Base-by-base conservation (phyloP, 2,888 invertebrate species). In the Sinodicranocentrus sp. region DNA sequence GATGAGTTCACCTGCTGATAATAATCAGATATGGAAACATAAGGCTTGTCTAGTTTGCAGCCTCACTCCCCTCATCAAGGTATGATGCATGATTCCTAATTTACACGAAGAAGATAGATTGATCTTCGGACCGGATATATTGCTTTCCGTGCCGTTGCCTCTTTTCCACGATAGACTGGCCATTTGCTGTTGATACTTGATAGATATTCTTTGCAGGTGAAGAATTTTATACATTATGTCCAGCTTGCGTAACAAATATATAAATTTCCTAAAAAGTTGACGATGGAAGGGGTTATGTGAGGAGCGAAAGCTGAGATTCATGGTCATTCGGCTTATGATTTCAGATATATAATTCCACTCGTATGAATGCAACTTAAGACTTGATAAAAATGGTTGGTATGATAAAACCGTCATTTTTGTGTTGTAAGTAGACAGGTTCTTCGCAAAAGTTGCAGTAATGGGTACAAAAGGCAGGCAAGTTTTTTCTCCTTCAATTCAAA, bases 81-180 rank as follows among this genome's bases (percentile, higher is more conserved):
- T 48, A 48, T 48, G 10, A 48, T 10, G 48, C 48, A 48, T 48
- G 48, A 48, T 48, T 48, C 48, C n/a, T 48, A 10, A 48, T 48
- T 48, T 48, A n/a, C 2, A 48, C 33, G 10, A 33, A 33, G 5
- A n/a, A 48, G 48, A 48, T n/a, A 15, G 48, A 48, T 48, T 48
- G 48, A 48, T 48, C 48, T 33, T 2, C 15, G 48, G n/a, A 63
- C 75, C 75, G 75, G 75, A 75, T 63, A 61, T 63, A 63, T 75
- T 75, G 33, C 63, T 75, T 63, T 65, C 65, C 75, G 65, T 65
- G 33, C 54, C 65, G 52, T 23, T 63, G 75, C 57, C 21, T 57
- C 10, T 15, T 21, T 10, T 57, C n/a, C 23, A 57, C 57, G 21
- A 57, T 57, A 57, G 57, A 57, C 57, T 57, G 21, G 57, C 23